A percentile compares a stretch with the other conserved stretches of the same genome.
Conservation (phyloP, 30 jellyfish, hydroid and myxozoan species). For the Aurelia sp. region DNA sequence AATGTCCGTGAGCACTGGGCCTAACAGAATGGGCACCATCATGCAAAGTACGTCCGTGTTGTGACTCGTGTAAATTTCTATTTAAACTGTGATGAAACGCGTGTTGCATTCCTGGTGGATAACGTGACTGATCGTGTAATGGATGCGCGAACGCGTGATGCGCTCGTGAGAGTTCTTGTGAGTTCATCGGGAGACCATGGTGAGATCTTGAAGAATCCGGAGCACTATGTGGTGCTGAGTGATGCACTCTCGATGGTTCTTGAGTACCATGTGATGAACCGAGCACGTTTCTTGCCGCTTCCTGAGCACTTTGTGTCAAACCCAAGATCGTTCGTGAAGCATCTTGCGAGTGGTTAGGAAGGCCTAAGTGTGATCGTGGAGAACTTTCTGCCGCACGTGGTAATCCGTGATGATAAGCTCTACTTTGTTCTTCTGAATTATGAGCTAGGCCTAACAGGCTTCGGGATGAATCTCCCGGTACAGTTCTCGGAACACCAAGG, state of each 20-base stretch:
- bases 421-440: conserved; percentile 36
- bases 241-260: conserved; percentile 57
- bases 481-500: conserved; percentile 38
- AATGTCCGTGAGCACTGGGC: conserved; percentile 62
- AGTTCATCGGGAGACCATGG: conserved; percentile 59
- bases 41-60: conserved; percentile 51
- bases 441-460: conserved; percentile 37
- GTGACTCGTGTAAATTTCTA: conserved; percentile 61
- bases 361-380: conserved; percentile 54
- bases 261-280: conserved; percentile 37
- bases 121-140: conserved; percentile 65
- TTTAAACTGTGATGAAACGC: conserved; percentile 56
- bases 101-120: conserved; percentile 66
- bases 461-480: conserved; percentile 48
- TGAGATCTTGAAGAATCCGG: conserved; percentile 64
- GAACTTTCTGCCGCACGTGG: conserved; percentile 56
- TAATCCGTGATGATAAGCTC: conserved; percentile 41
- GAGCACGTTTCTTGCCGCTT: conserved; percentile 61
- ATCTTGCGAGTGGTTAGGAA: conserved; percentile 58
- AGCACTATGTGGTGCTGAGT: conserved; percentile 48
- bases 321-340: conserved; percentile 66
- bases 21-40: conserved; percentile 58
- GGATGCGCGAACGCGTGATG: conserved; percentile 72
- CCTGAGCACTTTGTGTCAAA: conserved; percentile 69
- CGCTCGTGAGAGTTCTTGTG: conserved; percentile 68